Percentiles rank a stretch among this genome's conserved stretches.
These are phyloP conservation scores for Nemapogon koenigi DNA, from an alignment of 2,888 invertebrate genomes.

Conservation along the genomic window DNA sequence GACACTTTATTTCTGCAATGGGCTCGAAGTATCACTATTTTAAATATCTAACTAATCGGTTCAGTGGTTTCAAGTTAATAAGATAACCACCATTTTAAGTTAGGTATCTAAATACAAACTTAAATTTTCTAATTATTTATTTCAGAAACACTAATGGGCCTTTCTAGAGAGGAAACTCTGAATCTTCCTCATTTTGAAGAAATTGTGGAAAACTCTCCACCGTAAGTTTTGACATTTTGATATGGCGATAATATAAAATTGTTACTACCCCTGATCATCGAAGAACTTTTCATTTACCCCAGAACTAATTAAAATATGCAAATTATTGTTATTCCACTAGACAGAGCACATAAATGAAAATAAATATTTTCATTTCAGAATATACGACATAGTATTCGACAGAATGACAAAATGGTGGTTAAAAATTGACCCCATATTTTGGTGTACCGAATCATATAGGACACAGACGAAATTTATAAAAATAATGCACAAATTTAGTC, in stretches of 20 bases:
- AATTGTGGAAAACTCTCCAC: conserved; percentile 27
- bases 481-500: conserved; percentile 21
- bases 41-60: too few relatives aligned
- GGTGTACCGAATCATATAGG: conserved; percentile 24
- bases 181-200: conserved; percentile 29
- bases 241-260: background rate
- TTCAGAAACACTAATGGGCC: conserved; percentile 42
- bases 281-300: too few relatives aligned
- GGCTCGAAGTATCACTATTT: too few relatives aligned
- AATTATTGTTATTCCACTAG: too few relatives aligned
- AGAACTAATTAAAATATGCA: too few relatives aligned
- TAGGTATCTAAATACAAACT: too few relatives aligned
- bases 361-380: conserved; percentile 23
- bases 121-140: too few relatives aligned
- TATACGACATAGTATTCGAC: conserved; percentile 33
- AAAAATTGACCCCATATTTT: conserved; percentile 38
- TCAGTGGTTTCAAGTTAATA: too few relatives aligned
- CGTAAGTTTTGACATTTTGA: conserved; percentile 27
- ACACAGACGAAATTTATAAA: conserved; percentile 21
- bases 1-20: too few relatives aligned
- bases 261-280: background rate
- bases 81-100: too few relatives aligned
- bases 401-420: conserved; percentile 50
- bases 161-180: conserved; percentile 33
- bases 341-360: background rate